Percentiles rank a stretch among this genome's conserved stretches.
These are phyloP conservation scores for Xiphophorus birchmanni DNA, from an alignment of 2,797 vertebrate species.

Conservation along the genomic window DNA sequence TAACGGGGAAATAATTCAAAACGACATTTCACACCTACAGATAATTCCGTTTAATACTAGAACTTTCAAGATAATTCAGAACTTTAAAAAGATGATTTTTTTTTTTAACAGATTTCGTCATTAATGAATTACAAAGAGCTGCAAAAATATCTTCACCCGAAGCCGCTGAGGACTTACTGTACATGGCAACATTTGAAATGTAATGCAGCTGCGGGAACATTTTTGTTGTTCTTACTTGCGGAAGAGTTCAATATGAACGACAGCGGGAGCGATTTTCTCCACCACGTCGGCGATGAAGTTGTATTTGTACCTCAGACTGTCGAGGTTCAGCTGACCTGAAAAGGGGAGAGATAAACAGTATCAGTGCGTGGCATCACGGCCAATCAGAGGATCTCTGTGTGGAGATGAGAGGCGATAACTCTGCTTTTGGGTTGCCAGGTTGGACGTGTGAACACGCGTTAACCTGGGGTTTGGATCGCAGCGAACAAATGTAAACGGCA, in stretches of 20 bases:
- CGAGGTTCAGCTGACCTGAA: conserved; percentile 88
- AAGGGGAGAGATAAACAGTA: neutral
- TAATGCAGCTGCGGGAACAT: neutral
- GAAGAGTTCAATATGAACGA: conserved; percentile 96
- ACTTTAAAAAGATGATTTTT: neutral
- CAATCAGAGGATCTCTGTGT: neutral
- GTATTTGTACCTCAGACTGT: conserved; percentile 91
- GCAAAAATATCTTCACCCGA: neutral
- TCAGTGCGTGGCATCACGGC: neutral
- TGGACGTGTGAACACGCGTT: neutral
- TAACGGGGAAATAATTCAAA: conserved; percentile 10
- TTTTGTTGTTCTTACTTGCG: conserved; percentile 86
- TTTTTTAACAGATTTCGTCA: neutral
- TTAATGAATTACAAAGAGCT: neutral
- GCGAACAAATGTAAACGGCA: neutral
- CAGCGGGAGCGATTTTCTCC: conserved; percentile 96
- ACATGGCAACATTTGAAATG: neutral
- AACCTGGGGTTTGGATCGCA: neutral
- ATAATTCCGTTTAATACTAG: neutral
- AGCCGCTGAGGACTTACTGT: neutral
- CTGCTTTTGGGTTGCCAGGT: neutral
- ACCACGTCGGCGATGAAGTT: conserved; percentile 99
- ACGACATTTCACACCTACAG: neutral
- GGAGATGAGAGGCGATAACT: neutral
- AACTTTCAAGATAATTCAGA: neutral